Base-by-base conservation (phyloP, 2,888 invertebrate genomes). In the Dinocampus coccinellae region DNA sequence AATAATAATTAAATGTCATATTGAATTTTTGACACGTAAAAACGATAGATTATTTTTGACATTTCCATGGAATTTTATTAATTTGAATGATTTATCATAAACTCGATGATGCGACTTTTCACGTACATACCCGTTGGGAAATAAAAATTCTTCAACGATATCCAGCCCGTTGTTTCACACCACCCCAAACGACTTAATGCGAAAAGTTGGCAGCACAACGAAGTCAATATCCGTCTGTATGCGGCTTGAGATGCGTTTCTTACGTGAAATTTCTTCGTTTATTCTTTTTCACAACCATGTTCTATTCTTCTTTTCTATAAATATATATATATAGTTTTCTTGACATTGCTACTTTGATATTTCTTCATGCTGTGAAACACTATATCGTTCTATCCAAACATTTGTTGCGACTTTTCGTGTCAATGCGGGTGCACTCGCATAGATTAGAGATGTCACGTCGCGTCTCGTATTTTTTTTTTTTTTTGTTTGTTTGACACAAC, bases 111-210 rank as follows among this genome's bases (percentile, higher is more conserved):
- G 55, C 29, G 55, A 66, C 57, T 66, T 55, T n/a, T 66, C 65
- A 65, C 65, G 55, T 36, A 57, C 52, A 52, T 65, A 20, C 65
- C 29, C 33, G 39, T 47, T 33, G 67, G 71, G 71, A 73, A 75
- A 76, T 80, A 76, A 80, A 81, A 80, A 81, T 80, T 79, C 77
- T 70, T 74, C 53, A 55, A 75, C 60, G 71, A 47, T 47, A 47
- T 70, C 75, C 69, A 70, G 66, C 72, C 73, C 76, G 76, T 75
- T 74, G 74, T 70, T n/a, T 75, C 70, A 68, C 61, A 47, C 34
- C 62, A 73, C 67, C 55, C 72, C 67, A 65, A 76, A 74, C 77
- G 75, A 73, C 75, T 80, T 80, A 79, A 77, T 77, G 79, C 74
- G 63, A 69, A 79, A 79, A 79, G 73, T 77, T 78, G 72, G 73